Conservation (phyloP, 2,888 invertebrate genomes). For the Netelia virgata region DNA sequence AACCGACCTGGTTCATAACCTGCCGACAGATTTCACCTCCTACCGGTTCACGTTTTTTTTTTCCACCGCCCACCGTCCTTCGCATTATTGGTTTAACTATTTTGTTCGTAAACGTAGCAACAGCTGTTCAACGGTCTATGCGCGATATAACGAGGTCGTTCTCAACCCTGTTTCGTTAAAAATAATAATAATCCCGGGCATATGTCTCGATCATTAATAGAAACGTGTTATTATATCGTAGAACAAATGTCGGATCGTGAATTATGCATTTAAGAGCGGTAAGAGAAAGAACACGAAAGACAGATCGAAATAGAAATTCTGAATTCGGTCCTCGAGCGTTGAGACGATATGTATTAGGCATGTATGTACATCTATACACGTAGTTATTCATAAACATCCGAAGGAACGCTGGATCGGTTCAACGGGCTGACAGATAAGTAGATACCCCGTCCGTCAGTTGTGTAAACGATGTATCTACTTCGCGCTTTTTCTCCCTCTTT, state of each 20-base stretch:
- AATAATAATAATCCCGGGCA: constrained; percentile 40
- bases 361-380: neutral
- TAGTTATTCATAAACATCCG: constrained; percentile 64
- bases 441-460: constrained; percentile 65
- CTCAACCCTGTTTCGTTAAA: constrained; percentile 18
- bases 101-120: constrained; percentile 35
- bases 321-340: constrained; percentile 53
- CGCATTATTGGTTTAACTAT: constrained; percentile 24
- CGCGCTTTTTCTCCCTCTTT: constrained; percentile 29
- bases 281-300: constrained; percentile 24
- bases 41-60: constrained; percentile 4
- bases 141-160: constrained; percentile 29
- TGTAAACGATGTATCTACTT: constrained; percentile 70
- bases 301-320: neutral
- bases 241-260: constrained; percentile 59
- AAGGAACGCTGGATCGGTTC: constrained; percentile 54
- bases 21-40: constrained; percentile 44
- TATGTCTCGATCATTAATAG: constrained; percentile 43
- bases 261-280: constrained; percentile 45
- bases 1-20: constrained; percentile 8
- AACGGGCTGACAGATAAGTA: constrained; percentile 67
- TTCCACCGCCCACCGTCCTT: constrained; percentile 16
- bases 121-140: constrained; percentile 57
- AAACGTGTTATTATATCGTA: constrained; percentile 62
- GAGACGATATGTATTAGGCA: constrained; percentile 31